Percentiles rank a stretch among this genome's conserved stretches.
Evolutionary conservation across 2,888 invertebrate species (phyloP).

Genomic region (Micropterix aruncella): DNA sequence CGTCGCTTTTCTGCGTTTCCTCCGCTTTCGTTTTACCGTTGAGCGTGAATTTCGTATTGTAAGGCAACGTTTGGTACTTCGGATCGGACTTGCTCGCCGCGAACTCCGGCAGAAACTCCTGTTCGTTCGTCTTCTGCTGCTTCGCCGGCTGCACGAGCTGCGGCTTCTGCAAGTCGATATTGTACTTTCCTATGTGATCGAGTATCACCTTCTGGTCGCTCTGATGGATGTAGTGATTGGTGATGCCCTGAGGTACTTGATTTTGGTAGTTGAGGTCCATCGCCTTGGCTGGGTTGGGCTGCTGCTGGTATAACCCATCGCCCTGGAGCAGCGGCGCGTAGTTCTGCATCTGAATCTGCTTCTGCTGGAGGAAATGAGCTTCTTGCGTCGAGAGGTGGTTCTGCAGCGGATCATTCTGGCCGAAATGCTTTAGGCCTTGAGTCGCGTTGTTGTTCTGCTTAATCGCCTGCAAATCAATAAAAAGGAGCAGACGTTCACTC

Average conservation of each 20-base stretch:
- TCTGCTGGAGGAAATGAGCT: conserved; percentile 38
- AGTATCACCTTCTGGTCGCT: conserved; percentile 28
- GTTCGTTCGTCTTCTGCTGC: conserved; percentile 35
- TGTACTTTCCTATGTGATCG: conserved; percentile 31
- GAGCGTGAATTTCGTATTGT: conserved; percentile 72
- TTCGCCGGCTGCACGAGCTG: conserved; percentile 31
- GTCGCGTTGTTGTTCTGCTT: conserved; percentile 38
- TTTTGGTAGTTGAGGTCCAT: conserved; percentile 24
- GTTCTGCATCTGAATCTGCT: conserved; percentile 36
- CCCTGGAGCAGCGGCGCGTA: conserved; percentile 16
- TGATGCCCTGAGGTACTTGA: conserved; percentile 34
- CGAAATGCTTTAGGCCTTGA: conserved; percentile 38
- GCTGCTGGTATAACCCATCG: conserved; percentile 28
- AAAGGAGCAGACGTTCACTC: not conserved
- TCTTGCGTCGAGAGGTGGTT: conserved; percentile 33
- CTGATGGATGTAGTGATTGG: conserved; percentile 27
- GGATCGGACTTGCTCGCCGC: conserved; percentile 74
- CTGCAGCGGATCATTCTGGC: conserved; percentile 28
- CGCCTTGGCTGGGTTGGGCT: conserved; percentile 25
- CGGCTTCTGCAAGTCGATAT: conserved; percentile 34
- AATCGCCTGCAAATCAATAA: conserved; percentile 23
- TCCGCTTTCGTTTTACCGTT: conserved; percentile 32
- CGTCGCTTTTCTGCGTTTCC: conserved; percentile 15
- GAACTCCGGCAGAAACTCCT: conserved; percentile 50
- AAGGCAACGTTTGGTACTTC: conserved; percentile 84